These are phyloP conservation scores for Sprattus sprattus DNA, from an alignment of 2,113 vertebrate species.

Conservation along the genomic window DNA sequence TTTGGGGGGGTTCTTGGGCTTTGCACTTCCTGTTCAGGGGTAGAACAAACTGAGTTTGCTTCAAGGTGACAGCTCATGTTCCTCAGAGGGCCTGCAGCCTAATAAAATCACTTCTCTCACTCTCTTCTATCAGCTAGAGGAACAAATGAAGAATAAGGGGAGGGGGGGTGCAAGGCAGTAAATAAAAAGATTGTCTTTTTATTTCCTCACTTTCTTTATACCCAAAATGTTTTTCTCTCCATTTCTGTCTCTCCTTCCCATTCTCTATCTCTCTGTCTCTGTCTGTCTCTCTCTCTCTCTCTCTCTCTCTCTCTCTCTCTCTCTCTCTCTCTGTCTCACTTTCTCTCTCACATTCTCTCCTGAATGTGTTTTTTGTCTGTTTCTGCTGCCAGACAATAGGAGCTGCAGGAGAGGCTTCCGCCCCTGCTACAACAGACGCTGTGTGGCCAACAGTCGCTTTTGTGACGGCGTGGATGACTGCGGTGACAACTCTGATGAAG, in stretches of 20 bases:
- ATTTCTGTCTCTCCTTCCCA: background rate
- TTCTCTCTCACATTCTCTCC: background rate
- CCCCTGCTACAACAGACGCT: conserved; percentile 86
- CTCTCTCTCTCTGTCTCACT: too few species aligned
- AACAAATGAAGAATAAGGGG: conserved; percentile 19
- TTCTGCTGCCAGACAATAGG: conserved; percentile 81
- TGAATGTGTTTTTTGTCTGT: background rate
- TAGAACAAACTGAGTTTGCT: conserved; percentile 15
- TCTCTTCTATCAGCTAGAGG: conserved; percentile 11
- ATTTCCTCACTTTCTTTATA: background rate
- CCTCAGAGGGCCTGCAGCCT: conserved; percentile 26
- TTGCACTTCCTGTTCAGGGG: conserved; percentile 10
- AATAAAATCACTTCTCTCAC: conserved; percentile 39
- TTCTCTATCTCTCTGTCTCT: background rate
- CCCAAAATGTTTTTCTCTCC: background rate
- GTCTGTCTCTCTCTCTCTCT: background rate
- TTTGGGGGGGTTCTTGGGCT: background rate
- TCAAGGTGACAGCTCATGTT: conserved; percentile 22
- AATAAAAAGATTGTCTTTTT: conserved; percentile 27
- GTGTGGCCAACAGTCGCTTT: conserved; percentile 79
- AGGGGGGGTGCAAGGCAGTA: background rate
- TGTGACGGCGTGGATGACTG: conserved; percentile 93
- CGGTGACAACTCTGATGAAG: conserved; percentile 92
- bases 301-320: background rate
- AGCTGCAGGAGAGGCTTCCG: conserved; percentile 86